Conservation (phyloP, 1,140 invertebrate genomes). For the Agrypnia vestita region DNA sequence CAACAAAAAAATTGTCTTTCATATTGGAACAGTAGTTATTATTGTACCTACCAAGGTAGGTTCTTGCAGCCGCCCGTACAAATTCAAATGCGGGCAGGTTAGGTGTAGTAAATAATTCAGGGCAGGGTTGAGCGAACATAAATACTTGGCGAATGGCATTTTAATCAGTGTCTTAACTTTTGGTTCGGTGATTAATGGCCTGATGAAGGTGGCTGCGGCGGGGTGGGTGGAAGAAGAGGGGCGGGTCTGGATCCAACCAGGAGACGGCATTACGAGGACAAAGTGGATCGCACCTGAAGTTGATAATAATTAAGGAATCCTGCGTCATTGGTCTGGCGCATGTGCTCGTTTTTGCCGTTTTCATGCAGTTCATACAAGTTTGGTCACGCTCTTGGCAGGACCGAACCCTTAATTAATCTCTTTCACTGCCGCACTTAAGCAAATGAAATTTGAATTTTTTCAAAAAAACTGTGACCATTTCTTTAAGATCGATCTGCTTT, state of each 20-base stretch:
- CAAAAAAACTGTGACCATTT: too few species aligned
- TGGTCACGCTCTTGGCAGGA: too few species aligned
- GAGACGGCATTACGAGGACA: conserved; percentile 49
- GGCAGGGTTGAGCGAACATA: conserved; percentile 61
- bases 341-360: conserved; percentile 8
- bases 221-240: conserved; percentile 12
- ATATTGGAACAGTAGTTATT: too few species aligned
- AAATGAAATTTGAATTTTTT: too few species aligned
- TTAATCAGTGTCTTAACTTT: conserved; percentile 75
- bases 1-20: too few species aligned
- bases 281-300: conserved; percentile 42
- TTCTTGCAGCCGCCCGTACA: conserved; percentile 52
- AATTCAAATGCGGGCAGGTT: conserved; percentile 61
- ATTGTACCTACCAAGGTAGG: not conserved
- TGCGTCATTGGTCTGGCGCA: conserved; percentile 48
- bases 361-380: not conserved
- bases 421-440: too few species aligned
- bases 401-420: too few species aligned
- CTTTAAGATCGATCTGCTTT: too few species aligned
- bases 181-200: conserved; percentile 70
- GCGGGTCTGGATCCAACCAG: conserved; percentile 18
- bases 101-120: conserved; percentile 61
- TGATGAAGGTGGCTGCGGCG: conserved; percentile 22
- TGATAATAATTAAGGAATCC: conserved; percentile 44
- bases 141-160: conserved; percentile 73